Percentiles rank a stretch among this genome's conserved stretches.
phyloP scores from a whole-genome alignment of 37 sponge, comb jelly and placozoan species.

The Spongilla lacustris region DNA sequence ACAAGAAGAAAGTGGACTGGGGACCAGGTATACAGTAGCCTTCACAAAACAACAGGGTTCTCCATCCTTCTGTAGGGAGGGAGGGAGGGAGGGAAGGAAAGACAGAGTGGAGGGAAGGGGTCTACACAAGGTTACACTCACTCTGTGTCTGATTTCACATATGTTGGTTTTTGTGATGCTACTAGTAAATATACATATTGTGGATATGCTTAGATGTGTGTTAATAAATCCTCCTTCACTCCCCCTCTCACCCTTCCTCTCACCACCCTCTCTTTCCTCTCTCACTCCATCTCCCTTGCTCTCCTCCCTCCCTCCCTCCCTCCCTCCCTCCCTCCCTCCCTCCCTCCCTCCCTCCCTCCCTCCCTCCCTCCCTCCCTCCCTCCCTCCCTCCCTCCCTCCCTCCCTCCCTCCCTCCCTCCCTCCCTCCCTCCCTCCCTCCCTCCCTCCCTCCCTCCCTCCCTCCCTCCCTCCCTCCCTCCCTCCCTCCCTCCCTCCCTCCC shows the following conservation, averaged over 20 bases:
- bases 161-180: no score
- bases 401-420: not conserved
- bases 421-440: not conserved
- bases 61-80: not conserved
- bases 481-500: not conserved
- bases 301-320: not conserved
- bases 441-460: not conserved
- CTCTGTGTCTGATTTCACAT: slow-evolving; percentile 23
- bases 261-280: not conserved
- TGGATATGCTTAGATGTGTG: no score
- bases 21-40: slow-evolving; percentile 10
- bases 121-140: not conserved
- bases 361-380: not conserved
- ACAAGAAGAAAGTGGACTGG: not conserved
- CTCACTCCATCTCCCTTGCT: not conserved
- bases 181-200: no score
- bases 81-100: not conserved
- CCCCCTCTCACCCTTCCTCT: no score
- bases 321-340: not conserved
- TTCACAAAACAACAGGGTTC: slow-evolving; percentile 10
- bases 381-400: not conserved
- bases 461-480: not conserved
- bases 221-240: no score
- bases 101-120: not conserved
- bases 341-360: not conserved